A percentile compares a stretch with the other conserved stretches of the same genome.
phyloP scores from a whole-genome alignment of 2,113 vertebrate genomes.

The Tragelaphus buxtoni region DNA sequence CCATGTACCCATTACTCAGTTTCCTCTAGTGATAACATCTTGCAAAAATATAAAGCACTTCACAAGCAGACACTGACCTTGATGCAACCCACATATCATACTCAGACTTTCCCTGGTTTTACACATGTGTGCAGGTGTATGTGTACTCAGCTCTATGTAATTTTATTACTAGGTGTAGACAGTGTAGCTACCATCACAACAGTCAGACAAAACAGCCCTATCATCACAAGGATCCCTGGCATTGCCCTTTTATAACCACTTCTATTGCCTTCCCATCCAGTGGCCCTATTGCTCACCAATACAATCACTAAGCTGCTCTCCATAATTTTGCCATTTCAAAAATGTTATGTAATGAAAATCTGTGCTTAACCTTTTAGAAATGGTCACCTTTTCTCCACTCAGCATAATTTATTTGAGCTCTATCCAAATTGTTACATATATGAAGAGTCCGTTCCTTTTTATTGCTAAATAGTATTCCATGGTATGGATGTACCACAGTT shows the following conservation, averaged over 20 bases:
- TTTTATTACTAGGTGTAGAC: background rate
- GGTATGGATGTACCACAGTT: background rate
- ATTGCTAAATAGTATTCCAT: background rate
- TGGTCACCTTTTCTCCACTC: background rate
- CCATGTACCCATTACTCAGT: background rate
- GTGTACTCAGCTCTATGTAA: background rate
- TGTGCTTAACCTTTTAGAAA: background rate
- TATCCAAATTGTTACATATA: background rate
- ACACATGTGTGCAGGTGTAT: background rate
- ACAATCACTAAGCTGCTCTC: background rate
- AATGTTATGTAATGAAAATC: background rate
- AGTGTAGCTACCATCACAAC: background rate
- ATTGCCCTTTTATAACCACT: background rate
- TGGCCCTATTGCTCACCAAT: background rate
- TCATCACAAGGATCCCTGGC: background rate
- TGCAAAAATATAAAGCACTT: background rate
- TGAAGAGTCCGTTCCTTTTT: background rate
- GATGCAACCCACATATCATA: background rate
- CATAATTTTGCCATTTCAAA: background rate
- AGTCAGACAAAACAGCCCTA: background rate
- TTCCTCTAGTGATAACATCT: background rate
- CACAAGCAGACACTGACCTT: background rate
- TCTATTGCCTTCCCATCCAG: background rate
- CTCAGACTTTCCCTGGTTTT: background rate
- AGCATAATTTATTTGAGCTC: background rate